Evolutionary conservation across 1,140 invertebrate species (phyloP).

Genomic region (Brevipalpus yothersi): DNA sequence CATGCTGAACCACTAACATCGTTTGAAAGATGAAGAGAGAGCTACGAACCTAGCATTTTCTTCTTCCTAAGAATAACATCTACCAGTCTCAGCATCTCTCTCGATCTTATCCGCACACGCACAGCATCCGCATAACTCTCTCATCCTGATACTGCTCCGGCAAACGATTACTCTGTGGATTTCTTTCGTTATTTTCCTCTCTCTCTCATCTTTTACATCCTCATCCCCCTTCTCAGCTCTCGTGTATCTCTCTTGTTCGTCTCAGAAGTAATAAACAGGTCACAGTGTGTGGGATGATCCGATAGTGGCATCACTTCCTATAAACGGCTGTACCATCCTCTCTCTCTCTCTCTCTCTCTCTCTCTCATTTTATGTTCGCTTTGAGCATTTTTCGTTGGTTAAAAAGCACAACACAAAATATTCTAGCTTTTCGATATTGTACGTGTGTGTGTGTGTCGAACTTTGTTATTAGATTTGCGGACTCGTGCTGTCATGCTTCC

Average conservation of each 20-base stretch:
- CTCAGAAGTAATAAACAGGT: neutral
- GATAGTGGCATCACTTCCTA: neutral
- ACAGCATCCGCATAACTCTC: no score
- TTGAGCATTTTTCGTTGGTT: neutral
- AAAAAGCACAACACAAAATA: no score
- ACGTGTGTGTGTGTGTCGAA: no score
- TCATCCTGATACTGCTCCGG: no score
- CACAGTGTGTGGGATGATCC: neutral
- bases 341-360: neutral
- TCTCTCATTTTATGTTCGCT: neutral
- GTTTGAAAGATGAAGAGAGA: conserved; percentile 33
- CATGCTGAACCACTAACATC: conserved; percentile 53
- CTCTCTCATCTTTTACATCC: no score
- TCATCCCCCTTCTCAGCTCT: neutral
- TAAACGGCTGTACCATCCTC: neutral
- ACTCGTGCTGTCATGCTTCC: neutral
- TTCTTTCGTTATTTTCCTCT: no score
- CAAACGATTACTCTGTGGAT: no score
- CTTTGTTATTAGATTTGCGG: neutral
- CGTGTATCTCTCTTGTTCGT: neutral
- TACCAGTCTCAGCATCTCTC: neutral
- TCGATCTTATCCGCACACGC: neutral
- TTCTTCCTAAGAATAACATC: neutral
- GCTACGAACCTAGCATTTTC: neutral
- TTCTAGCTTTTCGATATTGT: no score